Evolutionary conservation across 2,888 invertebrate species (phyloP).

Genomic region (Ditylenchus weischeri): DNA sequence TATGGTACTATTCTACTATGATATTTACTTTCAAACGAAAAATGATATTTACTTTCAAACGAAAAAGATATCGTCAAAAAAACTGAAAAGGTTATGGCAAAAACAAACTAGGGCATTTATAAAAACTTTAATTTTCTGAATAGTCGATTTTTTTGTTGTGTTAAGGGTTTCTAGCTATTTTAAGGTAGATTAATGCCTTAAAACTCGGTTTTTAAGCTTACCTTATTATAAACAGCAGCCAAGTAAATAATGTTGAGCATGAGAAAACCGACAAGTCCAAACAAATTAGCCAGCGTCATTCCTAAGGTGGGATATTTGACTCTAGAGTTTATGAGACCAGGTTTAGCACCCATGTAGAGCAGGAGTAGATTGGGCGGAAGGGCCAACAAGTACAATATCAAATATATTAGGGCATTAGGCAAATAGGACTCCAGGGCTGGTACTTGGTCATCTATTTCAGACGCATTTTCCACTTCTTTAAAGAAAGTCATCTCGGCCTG

Average conservation of each 20-base stretch:
- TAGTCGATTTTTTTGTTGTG: no score
- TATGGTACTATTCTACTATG: no score
- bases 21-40: no score
- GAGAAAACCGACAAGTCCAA: conserved; percentile 40
- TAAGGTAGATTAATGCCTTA: no score
- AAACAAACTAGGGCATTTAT: no score
- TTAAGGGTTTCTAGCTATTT: no score
- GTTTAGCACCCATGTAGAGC: conserved; percentile 40
- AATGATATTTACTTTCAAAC: no score
- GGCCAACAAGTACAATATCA: conserved; percentile 39
- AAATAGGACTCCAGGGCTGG: conserved; percentile 36
- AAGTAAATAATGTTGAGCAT: conserved; percentile 39
- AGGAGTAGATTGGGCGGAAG: conserved; percentile 41
- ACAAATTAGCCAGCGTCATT: conserved; percentile 42
- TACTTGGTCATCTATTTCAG: conserved; percentile 24
- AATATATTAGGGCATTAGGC: conserved; percentile 42
- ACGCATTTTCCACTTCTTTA: conserved; percentile 36
- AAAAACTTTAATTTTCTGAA: no score
- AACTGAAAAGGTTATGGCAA: no score
- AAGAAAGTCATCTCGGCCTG: conserved; percentile 34
- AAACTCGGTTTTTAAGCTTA: conserved; percentile 9
- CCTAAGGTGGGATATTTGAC: conserved; percentile 39
- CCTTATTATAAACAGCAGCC: conserved; percentile 33
- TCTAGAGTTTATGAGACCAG: conserved; percentile 40
- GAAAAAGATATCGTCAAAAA: no score